Evolutionary conservation across 1,140 invertebrate species (phyloP).

Genomic region (Dufourea novaeangliae): DNA sequence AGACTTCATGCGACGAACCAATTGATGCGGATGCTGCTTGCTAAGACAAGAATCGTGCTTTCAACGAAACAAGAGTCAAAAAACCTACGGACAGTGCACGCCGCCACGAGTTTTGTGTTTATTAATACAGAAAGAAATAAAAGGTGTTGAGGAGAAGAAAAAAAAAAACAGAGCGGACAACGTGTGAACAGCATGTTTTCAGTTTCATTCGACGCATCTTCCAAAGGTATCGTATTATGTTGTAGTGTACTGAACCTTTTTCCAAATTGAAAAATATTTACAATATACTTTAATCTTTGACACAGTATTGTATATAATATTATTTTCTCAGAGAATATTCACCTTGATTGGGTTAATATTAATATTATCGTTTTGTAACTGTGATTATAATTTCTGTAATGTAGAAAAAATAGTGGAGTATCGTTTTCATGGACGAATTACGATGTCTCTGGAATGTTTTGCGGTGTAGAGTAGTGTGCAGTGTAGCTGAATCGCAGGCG

Average conservation of each 20-base stretch:
- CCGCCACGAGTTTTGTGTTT: conserved; percentile 20
- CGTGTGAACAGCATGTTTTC: conserved; percentile 27
- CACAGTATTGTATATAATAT: no score
- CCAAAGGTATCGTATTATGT: conserved; percentile 39
- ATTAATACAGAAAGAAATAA: not conserved
- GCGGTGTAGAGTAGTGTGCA: conserved; percentile 19
- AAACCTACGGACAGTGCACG: conserved; percentile 36
- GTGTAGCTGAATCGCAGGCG: conserved; percentile 23
- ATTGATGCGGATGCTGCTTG: conserved; percentile 43
- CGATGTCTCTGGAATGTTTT: conserved; percentile 47
- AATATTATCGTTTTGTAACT: no score
- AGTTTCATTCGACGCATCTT: conserved; percentile 15
- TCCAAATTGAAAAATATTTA: no score
- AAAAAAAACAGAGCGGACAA: conserved; percentile 12
- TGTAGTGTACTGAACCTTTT: no score
- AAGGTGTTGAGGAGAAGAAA: not conserved
- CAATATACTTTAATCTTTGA: no score
- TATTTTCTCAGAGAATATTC: no score
- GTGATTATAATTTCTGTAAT: not conserved
- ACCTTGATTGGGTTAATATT: not conserved
- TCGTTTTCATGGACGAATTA: not conserved
- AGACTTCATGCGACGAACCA: conserved; percentile 47
- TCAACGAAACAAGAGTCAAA: conserved; percentile 46
- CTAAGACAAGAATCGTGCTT: conserved; percentile 56
- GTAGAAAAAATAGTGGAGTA: not conserved